Base-by-base conservation (phyloP, 2,888 invertebrate species). In the Euproctis similis region DNA sequence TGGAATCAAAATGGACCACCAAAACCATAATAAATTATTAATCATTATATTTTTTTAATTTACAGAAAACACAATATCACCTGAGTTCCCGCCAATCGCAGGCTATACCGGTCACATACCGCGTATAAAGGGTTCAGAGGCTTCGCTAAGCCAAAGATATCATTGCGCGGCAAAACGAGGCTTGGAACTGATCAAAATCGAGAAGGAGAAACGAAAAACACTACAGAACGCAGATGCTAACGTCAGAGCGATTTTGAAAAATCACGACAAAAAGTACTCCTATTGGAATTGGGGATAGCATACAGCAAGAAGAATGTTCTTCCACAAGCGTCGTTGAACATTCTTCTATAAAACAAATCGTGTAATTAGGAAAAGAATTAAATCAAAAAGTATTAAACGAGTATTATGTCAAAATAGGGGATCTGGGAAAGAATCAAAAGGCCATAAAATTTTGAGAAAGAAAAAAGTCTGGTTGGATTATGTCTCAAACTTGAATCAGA, bases 101-200 rank as follows among this genome's bases (percentile, higher is more conserved):
- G 91, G 91, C 5, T 91, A 91, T 65, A 91, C 91, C 0, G 91
- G 91, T 2, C 90, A 91, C 59, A 90, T 91, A 36, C 90, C 90
- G 2, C 82, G 89, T 24, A 87, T 90, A 28, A 89, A 87, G 53
- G 89, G 89, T 8, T 86, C 87, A 1, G 90, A 90, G 59, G 87
- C 88, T 1, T 89, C 90, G 0, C 75, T 90, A n/a, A 90, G 90
- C 34, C 88, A 89, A 55, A 68, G 90, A 36, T 90, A 90, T 59
- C 87, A 89, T 39, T 88, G 88, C 51, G 90, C 90, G 1, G 90
- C 90, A 2, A 88, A 86, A 63, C 86, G 87, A 16, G 90, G 90
- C 6, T 63, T 90, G 9, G 86, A 88, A 48, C 71, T 88, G 5
- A 75, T 90, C 24, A 77, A 86, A 45, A 73, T 86, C 40, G 89